A percentile compares a stretch with the other conserved stretches of the same genome.
phyloP scores from a whole-genome alignment of 37 sponge, comb jelly and placozoan species.

The Aplysina aerophoba region DNA sequence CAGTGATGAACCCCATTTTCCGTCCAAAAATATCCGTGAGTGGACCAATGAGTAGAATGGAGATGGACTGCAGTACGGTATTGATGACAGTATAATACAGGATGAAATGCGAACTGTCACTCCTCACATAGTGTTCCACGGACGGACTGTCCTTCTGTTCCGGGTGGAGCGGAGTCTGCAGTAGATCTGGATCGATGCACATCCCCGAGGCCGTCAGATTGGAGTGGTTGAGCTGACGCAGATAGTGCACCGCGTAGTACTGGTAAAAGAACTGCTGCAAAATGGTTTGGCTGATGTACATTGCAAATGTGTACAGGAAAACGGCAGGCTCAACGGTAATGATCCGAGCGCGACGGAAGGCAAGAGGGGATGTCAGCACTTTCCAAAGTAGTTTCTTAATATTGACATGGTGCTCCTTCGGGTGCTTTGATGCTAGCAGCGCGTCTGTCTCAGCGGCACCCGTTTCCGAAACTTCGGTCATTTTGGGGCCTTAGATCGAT shows the following conservation, averaged over 20 bases:
- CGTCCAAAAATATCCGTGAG: conserved; percentile 58
- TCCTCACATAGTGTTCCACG: conserved; percentile 21
- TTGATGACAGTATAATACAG: background rate
- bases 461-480: too few relatives aligned
- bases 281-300: conserved; percentile 34
- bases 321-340: conserved; percentile 63
- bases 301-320: conserved; percentile 58
- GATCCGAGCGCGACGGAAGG: conserved; percentile 11
- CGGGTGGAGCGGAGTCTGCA: background rate
- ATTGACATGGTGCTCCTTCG: too few relatives aligned
- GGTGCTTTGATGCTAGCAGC: too few relatives aligned
- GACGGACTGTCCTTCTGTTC: background rate
- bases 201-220: conserved; percentile 4
- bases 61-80: conserved; percentile 20
- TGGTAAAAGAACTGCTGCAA: conserved; percentile 68
- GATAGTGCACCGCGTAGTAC: conserved; percentile 11
- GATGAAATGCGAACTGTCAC: conserved; percentile 4
- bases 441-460: too few relatives aligned
- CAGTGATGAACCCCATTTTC: conserved; percentile 23
- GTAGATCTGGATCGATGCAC: background rate
- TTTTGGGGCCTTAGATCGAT: too few relatives aligned
- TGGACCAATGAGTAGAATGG: conserved; percentile 50
- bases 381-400: too few relatives aligned
- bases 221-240: background rate
- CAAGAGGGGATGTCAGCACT: background rate